phyloP scores from a whole-genome alignment of 1,140 invertebrate species.

The Euwallacea similis region DNA sequence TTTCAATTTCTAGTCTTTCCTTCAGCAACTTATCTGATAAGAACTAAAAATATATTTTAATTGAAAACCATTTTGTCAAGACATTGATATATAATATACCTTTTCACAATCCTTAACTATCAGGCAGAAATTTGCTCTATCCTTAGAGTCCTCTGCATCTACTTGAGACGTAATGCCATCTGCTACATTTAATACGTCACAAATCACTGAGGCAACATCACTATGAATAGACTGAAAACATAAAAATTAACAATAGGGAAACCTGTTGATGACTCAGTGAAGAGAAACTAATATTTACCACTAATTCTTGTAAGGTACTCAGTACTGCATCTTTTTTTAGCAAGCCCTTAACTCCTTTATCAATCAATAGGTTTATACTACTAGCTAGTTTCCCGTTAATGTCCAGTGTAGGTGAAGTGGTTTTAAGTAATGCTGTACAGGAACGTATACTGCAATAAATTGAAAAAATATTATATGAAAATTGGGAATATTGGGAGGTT shows the following conservation, averaged over 20 bases:
- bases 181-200: conserved; percentile 77
- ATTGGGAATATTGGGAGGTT: not conserved
- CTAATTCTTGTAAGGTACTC: conserved; percentile 66
- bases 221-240: conserved; percentile 65
- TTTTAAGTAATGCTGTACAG: conserved; percentile 58
- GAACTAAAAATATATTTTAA: conserved; percentile 57
- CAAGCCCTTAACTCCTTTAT: conserved; percentile 67
- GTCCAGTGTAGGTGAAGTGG: conserved; percentile 59
- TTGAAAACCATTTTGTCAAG: no score
- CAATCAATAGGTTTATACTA: conserved; percentile 65
- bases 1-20: conserved; percentile 91
- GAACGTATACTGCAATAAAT: conserved; percentile 58
- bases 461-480: not conserved
- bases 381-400: conserved; percentile 59
- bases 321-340: conserved; percentile 73
- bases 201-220: conserved; percentile 74
- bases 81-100: conserved; percentile 49
- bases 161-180: conserved; percentile 68
- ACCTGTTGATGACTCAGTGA: not conserved
- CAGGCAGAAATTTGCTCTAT: conserved; percentile 73
- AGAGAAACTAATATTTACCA: conserved; percentile 59
- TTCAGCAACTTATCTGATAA: conserved; percentile 85
- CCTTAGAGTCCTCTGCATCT: conserved; percentile 63
- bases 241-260: not conserved
- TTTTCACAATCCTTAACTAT: conserved; percentile 78